Evolutionary conservation across 53 echinoderm and acorn worm genomes (phyloP).

Genomic region (Holothuria scabra): DNA sequence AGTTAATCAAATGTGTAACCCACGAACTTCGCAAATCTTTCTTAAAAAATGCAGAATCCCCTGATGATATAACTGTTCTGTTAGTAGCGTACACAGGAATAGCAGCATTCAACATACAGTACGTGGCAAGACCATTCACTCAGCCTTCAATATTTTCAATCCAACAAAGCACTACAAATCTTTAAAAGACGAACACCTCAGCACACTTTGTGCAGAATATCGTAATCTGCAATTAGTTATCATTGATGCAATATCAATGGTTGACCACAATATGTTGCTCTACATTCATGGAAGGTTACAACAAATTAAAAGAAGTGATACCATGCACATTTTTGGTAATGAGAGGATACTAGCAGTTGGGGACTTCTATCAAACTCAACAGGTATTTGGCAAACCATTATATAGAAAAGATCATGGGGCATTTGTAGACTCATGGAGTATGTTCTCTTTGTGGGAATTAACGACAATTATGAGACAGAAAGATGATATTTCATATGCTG

Average conservation of each 20-base stretch:
- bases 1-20: conserved; percentile 50
- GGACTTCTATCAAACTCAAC: conserved; percentile 57
- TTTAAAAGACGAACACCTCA: conserved; percentile 56
- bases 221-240: conserved; percentile 59
- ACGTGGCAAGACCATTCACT: conserved; percentile 24
- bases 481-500: conserved; percentile 59
- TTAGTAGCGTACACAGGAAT: conserved; percentile 34
- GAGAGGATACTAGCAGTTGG: conserved; percentile 67
- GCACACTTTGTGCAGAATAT: conserved; percentile 38
- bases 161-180: conserved; percentile 29
- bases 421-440: conserved; percentile 55
- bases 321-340: conserved; percentile 54
- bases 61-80: neutral
- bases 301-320: conserved; percentile 62
- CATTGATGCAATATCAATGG: conserved; percentile 79
- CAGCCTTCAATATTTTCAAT: neutral
- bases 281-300: conserved; percentile 60
- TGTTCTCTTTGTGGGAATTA: conserved; percentile 51
- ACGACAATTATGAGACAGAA: conserved; percentile 73
- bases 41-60: neutral
- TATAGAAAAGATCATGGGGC: conserved; percentile 33
- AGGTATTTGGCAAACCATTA: conserved; percentile 48
- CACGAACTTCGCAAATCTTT: neutral
- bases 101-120: conserved; percentile 48
- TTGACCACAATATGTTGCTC: conserved; percentile 53